A percentile compares a stretch with the other conserved stretches of the same genome.
These are phyloP conservation scores for Drosophila busckii DNA, from an alignment of 1,140 invertebrate genomes.

Conservation along the genomic window DNA sequence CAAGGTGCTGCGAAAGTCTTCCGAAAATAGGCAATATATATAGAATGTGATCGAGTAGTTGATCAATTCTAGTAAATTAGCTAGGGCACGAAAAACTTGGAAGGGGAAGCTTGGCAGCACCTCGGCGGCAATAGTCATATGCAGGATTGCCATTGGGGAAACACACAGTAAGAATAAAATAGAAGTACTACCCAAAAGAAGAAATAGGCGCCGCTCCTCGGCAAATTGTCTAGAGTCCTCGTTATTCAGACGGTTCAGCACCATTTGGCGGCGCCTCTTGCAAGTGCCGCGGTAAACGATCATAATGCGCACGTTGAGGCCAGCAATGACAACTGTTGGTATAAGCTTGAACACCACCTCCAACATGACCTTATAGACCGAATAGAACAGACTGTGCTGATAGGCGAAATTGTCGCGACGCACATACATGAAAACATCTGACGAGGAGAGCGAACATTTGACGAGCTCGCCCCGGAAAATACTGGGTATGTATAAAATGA, in stretches of 20 bases:
- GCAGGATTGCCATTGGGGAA: constrained; percentile 87
- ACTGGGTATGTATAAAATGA: constrained; percentile 84
- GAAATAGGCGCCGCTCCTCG: constrained; percentile 85
- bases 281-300: constrained; percentile 85
- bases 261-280: constrained; percentile 83
- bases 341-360: constrained; percentile 85
- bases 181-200: constrained; percentile 86
- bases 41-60: constrained; percentile 90
- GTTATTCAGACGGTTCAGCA: constrained; percentile 80
- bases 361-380: constrained; percentile 83
- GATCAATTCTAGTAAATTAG: constrained; percentile 86
- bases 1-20: constrained; percentile 86
- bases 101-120: constrained; percentile 83
- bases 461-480: constrained; percentile 83
- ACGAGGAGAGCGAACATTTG: constrained; percentile 80
- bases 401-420: constrained; percentile 81
- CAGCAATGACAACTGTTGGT: constrained; percentile 84
- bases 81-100: constrained; percentile 86
- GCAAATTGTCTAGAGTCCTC: constrained; percentile 85
- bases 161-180: constrained; percentile 87
- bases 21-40: constrained; percentile 88
- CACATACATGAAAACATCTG: constrained; percentile 81
- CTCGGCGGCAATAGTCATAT: constrained; percentile 83
- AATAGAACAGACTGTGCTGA: constrained; percentile 80
- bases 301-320: constrained; percentile 85